Percentiles rank a stretch among this genome's conserved stretches.
Conservation (phyloP, 2,888 invertebrate genomes). For the Pyrrhia umbra region DNA sequence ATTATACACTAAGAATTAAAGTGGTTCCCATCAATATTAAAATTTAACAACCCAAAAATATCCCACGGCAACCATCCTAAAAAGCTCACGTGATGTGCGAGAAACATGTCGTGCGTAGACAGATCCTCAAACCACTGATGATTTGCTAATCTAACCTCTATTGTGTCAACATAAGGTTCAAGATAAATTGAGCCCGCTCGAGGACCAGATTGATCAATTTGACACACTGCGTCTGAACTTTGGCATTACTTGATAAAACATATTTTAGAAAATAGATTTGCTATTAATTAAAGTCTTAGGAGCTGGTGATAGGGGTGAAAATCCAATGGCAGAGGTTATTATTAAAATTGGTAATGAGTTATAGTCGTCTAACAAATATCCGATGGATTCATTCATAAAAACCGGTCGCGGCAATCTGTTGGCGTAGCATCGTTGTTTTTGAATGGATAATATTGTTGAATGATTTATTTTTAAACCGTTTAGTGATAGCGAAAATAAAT, state of each 20-base stretch:
- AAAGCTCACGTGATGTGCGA: slow-evolving; percentile 36
- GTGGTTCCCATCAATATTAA: slow-evolving; percentile 41
- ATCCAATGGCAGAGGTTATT: slow-evolving; percentile 38
- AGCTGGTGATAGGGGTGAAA: slow-evolving; percentile 50
- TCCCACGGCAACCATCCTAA: slow-evolving; percentile 42
- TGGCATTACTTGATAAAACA: slow-evolving; percentile 66
- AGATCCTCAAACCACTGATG: slow-evolving; percentile 16
- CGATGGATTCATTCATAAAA: slow-evolving; percentile 70
- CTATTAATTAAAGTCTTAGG: slow-evolving; percentile 39
- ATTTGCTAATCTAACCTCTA: slow-evolving; percentile 60
- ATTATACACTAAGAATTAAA: slow-evolving; percentile 8
- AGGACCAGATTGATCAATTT: slow-evolving; percentile 63
- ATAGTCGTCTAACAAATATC: slow-evolving; percentile 62
- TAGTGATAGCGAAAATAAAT: slow-evolving; percentile 47
- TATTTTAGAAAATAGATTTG: slow-evolving; percentile 39
- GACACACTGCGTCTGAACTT: slow-evolving; percentile 66
- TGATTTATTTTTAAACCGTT: slow-evolving; percentile 55
- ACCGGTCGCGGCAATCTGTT: slow-evolving; percentile 59
- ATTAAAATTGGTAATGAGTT: slow-evolving; percentile 58
- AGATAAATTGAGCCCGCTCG: slow-evolving; percentile 31
- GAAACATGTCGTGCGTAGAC: slow-evolving; percentile 36
- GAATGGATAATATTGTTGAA: slow-evolving; percentile 52
- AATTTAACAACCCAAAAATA: slow-evolving; percentile 48
- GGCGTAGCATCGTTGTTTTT: slow-evolving; percentile 59
- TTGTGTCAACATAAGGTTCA: slow-evolving; percentile 54